A percentile compares a stretch with the other conserved stretches of the same genome.
Conservation (phyloP, 2,888 invertebrate genomes). For the Lymantria monacha region DNA sequence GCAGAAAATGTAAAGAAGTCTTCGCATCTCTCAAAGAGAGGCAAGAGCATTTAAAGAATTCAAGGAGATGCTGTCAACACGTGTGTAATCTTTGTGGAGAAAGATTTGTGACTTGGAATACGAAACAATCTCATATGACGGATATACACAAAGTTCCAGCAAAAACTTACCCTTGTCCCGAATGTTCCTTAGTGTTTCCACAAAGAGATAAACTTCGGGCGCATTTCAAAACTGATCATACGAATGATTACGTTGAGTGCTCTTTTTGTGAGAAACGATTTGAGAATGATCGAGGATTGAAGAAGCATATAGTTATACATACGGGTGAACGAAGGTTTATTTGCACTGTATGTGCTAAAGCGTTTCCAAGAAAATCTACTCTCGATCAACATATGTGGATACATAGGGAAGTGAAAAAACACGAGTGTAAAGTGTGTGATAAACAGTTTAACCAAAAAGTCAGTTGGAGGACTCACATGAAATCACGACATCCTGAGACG, state of each 20-base stretch:
- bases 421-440: constrained; percentile 42
- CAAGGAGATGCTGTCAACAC: constrained; percentile 30
- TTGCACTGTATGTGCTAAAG: constrained; percentile 46
- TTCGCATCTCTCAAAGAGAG: constrained; percentile 21
- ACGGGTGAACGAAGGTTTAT: constrained; percentile 42
- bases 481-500: constrained; percentile 55
- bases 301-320: constrained; percentile 36
- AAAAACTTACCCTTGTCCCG: constrained; percentile 31
- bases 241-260: constrained; percentile 29
- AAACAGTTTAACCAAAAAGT: constrained; percentile 50
- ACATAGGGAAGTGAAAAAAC: constrained; percentile 46
- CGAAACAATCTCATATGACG: constrained; percentile 35
- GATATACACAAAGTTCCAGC: constrained; percentile 25
- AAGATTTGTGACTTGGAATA: constrained; percentile 34
- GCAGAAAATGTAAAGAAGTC: constrained; percentile 23
- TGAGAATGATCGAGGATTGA: constrained; percentile 30
- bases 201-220: constrained; percentile 25
- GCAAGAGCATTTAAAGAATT: constrained; percentile 22
- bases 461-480: constrained; percentile 56
- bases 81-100: constrained; percentile 32
- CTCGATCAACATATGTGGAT: constrained; percentile 50
- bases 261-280: constrained; percentile 33
- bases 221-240: constrained; percentile 39
- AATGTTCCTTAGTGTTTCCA: constrained; percentile 25
- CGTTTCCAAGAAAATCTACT: constrained; percentile 41